Percentiles rank a stretch among this genome's conserved stretches.
phyloP scores from a whole-genome alignment of 2,113 vertebrate species.

The Pheucticus melanocephalus region DNA sequence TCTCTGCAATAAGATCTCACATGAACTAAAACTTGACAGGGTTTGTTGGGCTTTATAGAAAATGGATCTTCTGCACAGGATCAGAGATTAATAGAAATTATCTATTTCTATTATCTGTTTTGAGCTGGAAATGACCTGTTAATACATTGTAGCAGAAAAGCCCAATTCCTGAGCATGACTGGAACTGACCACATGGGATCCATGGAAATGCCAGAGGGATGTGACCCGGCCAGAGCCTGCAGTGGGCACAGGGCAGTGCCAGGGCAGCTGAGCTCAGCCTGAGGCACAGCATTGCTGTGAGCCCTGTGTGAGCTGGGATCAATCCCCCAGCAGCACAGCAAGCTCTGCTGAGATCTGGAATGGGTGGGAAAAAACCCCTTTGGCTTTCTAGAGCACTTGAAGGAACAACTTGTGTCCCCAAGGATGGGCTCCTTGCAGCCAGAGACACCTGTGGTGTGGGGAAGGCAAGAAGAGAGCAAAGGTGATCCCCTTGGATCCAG shows the following conservation, averaged over 20 bases:
- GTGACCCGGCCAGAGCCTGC: rapidly evolving
- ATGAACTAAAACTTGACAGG: background rate
- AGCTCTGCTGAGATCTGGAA: background rate
- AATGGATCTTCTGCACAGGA: background rate
- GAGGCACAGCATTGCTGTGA: background rate
- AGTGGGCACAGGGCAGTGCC: rapidly evolving
- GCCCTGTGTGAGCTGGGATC: background rate
- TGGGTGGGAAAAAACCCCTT: background rate
- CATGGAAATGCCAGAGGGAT: background rate
- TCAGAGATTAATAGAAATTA: background rate
- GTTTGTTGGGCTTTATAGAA: background rate
- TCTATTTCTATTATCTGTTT: background rate
- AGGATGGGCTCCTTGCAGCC: rapidly evolving
- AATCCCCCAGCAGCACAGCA: background rate
- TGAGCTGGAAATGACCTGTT: background rate
- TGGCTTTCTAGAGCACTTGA: background rate
- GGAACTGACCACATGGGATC: background rate
- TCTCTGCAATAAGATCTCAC: background rate
- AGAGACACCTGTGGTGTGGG: background rate
- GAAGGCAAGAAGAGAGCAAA: background rate
- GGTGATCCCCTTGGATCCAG: rapidly evolving
- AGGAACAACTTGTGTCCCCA: background rate
- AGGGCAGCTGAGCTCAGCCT: background rate
- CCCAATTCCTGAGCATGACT: background rate
- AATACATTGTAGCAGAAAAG: background rate